Evolutionary conservation across 2,888 invertebrate species (phyloP).

Genomic region (Cryptops parisi): DNA sequence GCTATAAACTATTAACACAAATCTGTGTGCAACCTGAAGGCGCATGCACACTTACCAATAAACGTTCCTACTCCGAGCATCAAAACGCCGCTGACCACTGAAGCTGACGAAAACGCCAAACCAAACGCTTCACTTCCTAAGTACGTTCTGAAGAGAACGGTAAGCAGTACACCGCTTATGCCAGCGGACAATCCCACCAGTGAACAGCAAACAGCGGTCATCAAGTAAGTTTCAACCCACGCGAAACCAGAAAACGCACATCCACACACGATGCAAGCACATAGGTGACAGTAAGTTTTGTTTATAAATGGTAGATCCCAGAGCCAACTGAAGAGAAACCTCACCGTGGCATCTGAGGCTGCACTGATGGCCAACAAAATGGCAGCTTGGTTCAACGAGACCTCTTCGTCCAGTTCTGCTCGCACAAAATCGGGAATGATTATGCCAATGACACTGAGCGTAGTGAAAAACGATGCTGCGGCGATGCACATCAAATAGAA

Average conservation of each 20-base stretch:
- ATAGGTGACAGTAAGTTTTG: background rate
- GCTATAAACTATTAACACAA: too few relatives aligned
- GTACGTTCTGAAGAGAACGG: background rate
- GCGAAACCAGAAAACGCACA: background rate
- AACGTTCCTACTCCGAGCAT: background rate
- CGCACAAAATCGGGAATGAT: background rate
- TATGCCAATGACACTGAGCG: background rate
- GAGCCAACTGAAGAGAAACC: background rate
- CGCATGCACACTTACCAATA: background rate
- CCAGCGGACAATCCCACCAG: background rate
- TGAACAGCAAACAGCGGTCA: background rate
- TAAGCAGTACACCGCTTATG: background rate
- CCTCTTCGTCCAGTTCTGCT: background rate
- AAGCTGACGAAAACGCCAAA: background rate
- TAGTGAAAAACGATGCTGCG: background rate
- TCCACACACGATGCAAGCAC: background rate
- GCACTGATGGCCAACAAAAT: background rate
- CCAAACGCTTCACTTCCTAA: background rate
- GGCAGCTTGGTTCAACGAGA: background rate
- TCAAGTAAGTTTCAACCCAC: background rate
- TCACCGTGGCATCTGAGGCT: background rate
- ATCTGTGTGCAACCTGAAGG: too few relatives aligned
- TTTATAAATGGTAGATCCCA: constrained; percentile 7
- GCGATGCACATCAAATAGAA: background rate
- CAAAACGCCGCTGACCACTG: background rate